These are phyloP conservation scores for Drosophila takahashii DNA, from an alignment of 1,140 invertebrate species.

Conservation along the genomic window DNA sequence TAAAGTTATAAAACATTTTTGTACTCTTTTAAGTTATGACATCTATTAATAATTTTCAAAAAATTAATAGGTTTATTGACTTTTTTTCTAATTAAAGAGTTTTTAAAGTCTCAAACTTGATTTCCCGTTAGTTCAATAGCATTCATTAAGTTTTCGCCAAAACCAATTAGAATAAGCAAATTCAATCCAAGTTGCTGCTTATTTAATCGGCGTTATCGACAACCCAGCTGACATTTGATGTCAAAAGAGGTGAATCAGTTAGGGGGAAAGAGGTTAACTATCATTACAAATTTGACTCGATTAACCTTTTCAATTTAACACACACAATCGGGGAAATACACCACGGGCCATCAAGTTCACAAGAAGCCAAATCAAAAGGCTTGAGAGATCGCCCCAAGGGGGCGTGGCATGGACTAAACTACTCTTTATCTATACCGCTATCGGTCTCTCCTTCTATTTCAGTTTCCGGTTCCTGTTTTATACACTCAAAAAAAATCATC, in stretches of 20 bases:
- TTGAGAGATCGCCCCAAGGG: conserved; percentile 12
- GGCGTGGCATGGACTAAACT: conserved; percentile 39
- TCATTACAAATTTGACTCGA: conserved; percentile 68
- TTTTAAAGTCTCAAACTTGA: too few relatives aligned
- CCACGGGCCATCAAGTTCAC: conserved; percentile 27
- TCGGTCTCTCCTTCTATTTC: neutral
- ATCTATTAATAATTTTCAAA: too few relatives aligned
- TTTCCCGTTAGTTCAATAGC: neutral
- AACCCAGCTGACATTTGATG: conserved; percentile 22
- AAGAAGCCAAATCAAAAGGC: conserved; percentile 43
- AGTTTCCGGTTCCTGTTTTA: neutral
- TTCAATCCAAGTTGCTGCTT: neutral
- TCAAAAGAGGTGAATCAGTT: conserved; percentile 10
- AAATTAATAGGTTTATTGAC: too few relatives aligned
- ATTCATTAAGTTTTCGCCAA: neutral
- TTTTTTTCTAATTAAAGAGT: too few relatives aligned
- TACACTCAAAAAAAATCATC: neutral
- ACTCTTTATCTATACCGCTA: conserved; percentile 1
- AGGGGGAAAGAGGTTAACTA: conserved; percentile 46
- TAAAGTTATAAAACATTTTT: too few relatives aligned
- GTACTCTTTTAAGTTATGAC: too few relatives aligned
- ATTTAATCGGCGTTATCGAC: conserved; percentile 6
- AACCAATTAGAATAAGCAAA: neutral
- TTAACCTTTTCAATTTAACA: conserved; percentile 67
- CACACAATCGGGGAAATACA: neutral